Percentiles rank a stretch among this genome's conserved stretches.
phyloP scores from a whole-genome alignment of 2,888 invertebrate species.

The Sericinus montela region DNA sequence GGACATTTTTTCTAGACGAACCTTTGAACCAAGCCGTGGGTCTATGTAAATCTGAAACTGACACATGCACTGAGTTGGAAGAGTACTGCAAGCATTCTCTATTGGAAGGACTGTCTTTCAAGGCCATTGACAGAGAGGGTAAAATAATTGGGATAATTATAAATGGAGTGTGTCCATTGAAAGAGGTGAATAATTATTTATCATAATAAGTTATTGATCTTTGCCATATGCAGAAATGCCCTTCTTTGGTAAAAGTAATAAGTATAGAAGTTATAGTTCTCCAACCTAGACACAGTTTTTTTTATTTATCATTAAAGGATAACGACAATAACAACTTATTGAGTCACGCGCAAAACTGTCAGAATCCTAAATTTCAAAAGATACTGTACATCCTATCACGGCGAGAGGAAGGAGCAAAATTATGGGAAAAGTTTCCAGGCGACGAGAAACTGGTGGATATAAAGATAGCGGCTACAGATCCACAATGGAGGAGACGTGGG shows the following conservation, averaged over 20 bases:
- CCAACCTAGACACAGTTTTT: not conserved
- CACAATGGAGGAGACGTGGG: constrained; percentile 81
- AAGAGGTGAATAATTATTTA: constrained; percentile 40
- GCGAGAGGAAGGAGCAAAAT: constrained; percentile 76
- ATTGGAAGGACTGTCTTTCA: constrained; percentile 79
- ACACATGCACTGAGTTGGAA: constrained; percentile 80
- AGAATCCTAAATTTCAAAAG: constrained; percentile 81
- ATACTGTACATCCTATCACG: constrained; percentile 80
- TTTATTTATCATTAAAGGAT: constrained; percentile 34
- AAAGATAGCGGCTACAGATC: constrained; percentile 83
- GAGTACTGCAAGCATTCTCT: constrained; percentile 79
- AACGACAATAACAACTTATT: constrained; percentile 53
- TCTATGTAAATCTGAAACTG: constrained; percentile 49
- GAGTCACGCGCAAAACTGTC: constrained; percentile 68
- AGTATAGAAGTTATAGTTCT: no score
- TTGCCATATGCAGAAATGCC: no score
- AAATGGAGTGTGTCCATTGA: constrained; percentile 60
- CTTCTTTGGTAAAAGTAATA: no score
- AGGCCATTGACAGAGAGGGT: constrained; percentile 79
- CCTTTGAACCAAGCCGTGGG: constrained; percentile 78
- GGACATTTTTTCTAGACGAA: constrained; percentile 81
- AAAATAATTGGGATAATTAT: constrained; percentile 79
- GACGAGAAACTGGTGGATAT: constrained; percentile 78
- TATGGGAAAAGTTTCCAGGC: constrained; percentile 78
- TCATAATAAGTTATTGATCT: not conserved